phyloP scores from a whole-genome alignment of 2,797 vertebrate species.

The Macrochelys suwanniensis region DNA sequence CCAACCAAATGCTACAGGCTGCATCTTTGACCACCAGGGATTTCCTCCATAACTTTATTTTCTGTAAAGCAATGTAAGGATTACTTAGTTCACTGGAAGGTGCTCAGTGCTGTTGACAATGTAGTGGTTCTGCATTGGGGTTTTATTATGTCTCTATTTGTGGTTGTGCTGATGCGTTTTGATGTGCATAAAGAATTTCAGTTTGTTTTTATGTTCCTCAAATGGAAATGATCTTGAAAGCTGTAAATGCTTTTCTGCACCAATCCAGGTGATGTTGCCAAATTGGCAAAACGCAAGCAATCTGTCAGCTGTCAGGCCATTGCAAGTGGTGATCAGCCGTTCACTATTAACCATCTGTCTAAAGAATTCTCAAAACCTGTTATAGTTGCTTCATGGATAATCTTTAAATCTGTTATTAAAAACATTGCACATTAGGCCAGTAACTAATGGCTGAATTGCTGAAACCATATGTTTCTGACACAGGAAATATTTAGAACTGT shows the following conservation, averaged over 20 bases:
- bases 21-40: neutral
- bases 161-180: constrained; percentile 39
- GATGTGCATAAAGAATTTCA: constrained; percentile 49
- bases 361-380: constrained; percentile 38
- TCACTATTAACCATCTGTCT: constrained; percentile 52
- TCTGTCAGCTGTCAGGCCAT: constrained; percentile 63
- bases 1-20: neutral
- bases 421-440: neutral
- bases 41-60: neutral
- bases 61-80: neutral
- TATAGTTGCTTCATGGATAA: neutral
- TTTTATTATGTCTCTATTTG: neutral
- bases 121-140: neutral
- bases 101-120: neutral
- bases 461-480: neutral
- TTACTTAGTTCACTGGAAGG: neutral
- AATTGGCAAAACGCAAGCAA: constrained; percentile 41
- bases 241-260: constrained; percentile 29
- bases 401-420: constrained; percentile 29
- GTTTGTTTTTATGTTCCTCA: constrained; percentile 38
- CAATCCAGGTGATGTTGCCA: constrained; percentile 20
- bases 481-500: neutral
- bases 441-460: constrained; percentile 9
- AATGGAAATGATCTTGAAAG: constrained; percentile 2
- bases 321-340: constrained; percentile 37